Evolutionary conservation across 2,113 vertebrate genomes (phyloP).

Genomic region (Grammomys surdaster): DNA sequence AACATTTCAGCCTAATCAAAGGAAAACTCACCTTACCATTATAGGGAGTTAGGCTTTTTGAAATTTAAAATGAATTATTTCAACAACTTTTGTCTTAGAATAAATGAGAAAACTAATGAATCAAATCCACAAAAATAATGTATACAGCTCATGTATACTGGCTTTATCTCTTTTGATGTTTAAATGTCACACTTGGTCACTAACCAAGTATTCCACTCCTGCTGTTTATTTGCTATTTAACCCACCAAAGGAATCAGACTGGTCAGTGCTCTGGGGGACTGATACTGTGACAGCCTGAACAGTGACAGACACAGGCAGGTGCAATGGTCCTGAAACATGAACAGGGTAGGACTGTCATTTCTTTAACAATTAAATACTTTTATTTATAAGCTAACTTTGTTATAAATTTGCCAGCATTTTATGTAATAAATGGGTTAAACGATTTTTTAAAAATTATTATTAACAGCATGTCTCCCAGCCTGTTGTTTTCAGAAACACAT

Average conservation of each 20-base stretch:
- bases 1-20: constrained; percentile 16
- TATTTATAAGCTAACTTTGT: neutral
- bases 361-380: constrained; percentile 20
- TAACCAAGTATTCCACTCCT: neutral
- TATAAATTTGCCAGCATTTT: neutral
- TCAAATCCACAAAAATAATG: constrained; percentile 18
- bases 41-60: neutral
- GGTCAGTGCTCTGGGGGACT: neutral
- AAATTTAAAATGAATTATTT: neutral
- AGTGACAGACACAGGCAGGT: constrained; percentile 10
- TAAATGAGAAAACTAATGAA: constrained; percentile 6
- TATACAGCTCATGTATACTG: neutral
- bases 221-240: constrained; percentile 38
- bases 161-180: constrained; percentile 3
- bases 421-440: neutral
- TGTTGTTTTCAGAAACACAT: constrained; percentile 37
- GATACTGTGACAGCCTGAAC: neutral
- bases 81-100: constrained; percentile 32
- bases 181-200: constrained; percentile 10
- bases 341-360: neutral
- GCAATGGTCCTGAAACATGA: neutral
- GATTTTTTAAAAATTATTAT: neutral
- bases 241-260: neutral
- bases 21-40: neutral
- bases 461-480: neutral